phyloP scores from a whole-genome alignment of 2,797 vertebrate species.

The Sus cebifrons region DNA sequence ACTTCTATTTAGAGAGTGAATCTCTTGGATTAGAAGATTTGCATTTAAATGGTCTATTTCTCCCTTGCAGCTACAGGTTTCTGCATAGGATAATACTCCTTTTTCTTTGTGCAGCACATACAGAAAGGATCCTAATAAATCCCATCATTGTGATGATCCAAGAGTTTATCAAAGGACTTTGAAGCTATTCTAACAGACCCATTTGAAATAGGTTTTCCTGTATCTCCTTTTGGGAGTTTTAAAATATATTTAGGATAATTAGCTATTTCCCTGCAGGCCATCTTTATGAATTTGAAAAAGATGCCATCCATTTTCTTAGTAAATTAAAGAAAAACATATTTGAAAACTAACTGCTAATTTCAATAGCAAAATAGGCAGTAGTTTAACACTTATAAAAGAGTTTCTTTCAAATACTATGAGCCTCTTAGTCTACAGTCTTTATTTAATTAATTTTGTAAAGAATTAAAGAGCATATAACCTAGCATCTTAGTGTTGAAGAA shows the following conservation, averaged over 20 bases:
- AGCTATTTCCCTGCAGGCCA: conserved; percentile 65
- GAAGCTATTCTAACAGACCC: conserved; percentile 60
- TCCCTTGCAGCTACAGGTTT: conserved; percentile 71
- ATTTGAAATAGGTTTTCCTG: conserved; percentile 64
- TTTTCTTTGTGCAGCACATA: conserved; percentile 66
- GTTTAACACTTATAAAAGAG: background rate
- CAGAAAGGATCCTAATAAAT: conserved; percentile 70
- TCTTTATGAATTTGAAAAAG: conserved; percentile 70
- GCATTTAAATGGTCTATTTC: conserved; percentile 83
- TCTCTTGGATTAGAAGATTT: conserved; percentile 84
- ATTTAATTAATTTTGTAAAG: conserved; percentile 33
- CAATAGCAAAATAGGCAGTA: background rate
- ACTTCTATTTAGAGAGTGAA: conserved; percentile 79
- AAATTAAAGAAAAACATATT: conserved; percentile 70
- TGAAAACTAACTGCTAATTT: conserved; percentile 52
- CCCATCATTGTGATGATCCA: conserved; percentile 62
- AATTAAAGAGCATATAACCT: background rate
- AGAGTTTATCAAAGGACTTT: conserved; percentile 68
- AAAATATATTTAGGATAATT: conserved; percentile 77
- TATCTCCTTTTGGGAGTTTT: conserved; percentile 62
- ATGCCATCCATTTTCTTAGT: conserved; percentile 40
- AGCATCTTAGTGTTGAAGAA: background rate
- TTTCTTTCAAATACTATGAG: background rate
- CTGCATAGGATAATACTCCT: conserved; percentile 52
- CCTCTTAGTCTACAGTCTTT: background rate